Base-by-base conservation (phyloP, 2,797 vertebrate species). In the Todus mexicanus region DNA sequence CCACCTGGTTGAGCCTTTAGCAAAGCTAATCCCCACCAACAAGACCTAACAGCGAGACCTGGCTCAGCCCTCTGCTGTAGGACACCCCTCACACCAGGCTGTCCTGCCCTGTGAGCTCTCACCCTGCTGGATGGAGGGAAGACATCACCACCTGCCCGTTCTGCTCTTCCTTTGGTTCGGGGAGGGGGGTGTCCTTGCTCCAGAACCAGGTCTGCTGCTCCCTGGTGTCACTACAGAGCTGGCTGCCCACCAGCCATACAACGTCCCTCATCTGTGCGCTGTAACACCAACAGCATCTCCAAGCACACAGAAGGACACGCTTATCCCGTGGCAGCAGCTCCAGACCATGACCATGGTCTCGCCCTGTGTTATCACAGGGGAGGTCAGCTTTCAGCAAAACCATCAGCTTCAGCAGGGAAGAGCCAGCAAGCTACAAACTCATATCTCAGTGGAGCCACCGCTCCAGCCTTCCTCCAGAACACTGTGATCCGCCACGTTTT, bases 1-100 rank as follows among this genome's bases (percentile, higher is more conserved):
- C 48, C 88, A 93, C 35, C 26, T 80, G 64, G 53, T 23, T 70
- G 80, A 84, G 50, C 47, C 57, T 84, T 89, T 47, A 93, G 51
- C 35, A 50, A 79, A 79, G 56, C 65, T 94, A 90, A 91, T 89
- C 60, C 65, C 22, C 22, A n/a, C 21, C 1, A 3, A 75, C 82
- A 87, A 92, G 79, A 83, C 27, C 14, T 27, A 80, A 83, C 75
- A 93, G 61, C 2, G 2, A 83, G 22, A 42, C 10, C 29, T 85
- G 82, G 53, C 65, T 77, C 69, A 81, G 70, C 45, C 33, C 10
- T 60, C 25, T 6, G 4, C 18, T 60, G 25, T 6, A 53, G n/a
- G 60, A 65, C 40, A 76, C 3, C 38, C 20, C 11, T 37, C 9
- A 12, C 31, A 66, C 18, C 0, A 0, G 15, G 43, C 6, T 3